A percentile compares a stretch with the other conserved stretches of the same genome.
Conservation (phyloP, 2,888 invertebrate genomes). For the Lasius fuliginosus region DNA sequence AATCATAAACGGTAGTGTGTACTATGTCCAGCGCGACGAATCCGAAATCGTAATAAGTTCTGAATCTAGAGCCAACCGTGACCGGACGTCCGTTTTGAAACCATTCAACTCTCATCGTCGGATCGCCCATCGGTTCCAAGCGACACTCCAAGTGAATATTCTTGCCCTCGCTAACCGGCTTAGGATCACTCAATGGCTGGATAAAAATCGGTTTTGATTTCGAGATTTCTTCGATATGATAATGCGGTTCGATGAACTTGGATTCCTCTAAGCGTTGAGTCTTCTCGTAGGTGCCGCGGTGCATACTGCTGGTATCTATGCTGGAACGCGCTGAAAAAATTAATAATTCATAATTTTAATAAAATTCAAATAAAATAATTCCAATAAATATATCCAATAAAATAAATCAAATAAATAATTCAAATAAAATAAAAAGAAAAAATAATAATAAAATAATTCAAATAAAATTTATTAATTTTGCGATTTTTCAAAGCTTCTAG, state of each 20-base stretch:
- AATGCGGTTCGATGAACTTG: conserved; percentile 95
- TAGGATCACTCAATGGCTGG: conserved; percentile 95
- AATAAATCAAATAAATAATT: no score
- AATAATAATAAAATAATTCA: no score
- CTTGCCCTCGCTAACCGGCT: conserved; percentile 94
- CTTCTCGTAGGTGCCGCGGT: conserved; percentile 94
- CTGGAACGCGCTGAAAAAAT: conserved; percentile 92
- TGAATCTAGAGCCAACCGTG: conserved; percentile 96
- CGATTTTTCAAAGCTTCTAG: background rate
- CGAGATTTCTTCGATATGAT: conserved; percentile 96
- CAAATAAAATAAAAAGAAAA: no score
- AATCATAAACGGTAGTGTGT: conserved; percentile 97
- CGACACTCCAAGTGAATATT: conserved; percentile 97
- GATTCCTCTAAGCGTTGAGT: conserved; percentile 95
- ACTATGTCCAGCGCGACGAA: conserved; percentile 98
- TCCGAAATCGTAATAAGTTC: conserved; percentile 98
- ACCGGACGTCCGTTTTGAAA: conserved; percentile 97
- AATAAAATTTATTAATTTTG: background rate
- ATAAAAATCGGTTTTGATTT: conserved; percentile 98
- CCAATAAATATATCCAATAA: no score
- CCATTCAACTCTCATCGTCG: conserved; percentile 98
- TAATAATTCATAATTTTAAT: background rate
- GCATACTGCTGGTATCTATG: conserved; percentile 96
- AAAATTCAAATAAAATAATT: no score
- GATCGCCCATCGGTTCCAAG: conserved; percentile 97